phyloP scores from a whole-genome alignment of 1,140 invertebrate genomes.

The Capitella teleta region DNA sequence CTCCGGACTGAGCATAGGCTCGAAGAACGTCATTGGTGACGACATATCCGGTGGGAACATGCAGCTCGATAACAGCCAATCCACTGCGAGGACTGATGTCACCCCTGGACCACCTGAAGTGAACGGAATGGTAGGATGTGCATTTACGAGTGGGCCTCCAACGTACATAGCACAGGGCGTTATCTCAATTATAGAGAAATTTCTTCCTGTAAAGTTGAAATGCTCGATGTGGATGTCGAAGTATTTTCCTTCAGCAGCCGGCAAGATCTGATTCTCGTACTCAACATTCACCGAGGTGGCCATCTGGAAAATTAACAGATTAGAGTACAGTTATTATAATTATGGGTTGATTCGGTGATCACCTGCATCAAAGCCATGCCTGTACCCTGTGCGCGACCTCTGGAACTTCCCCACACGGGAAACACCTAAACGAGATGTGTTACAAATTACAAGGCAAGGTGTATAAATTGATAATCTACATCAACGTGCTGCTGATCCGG shows the following conservation, averaged over 20 bases:
- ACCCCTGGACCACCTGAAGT: slow-evolving; percentile 59
- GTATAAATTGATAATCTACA: neutral
- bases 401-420: neutral
- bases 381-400: neutral
- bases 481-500: slow-evolving; percentile 1
- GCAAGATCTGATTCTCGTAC: slow-evolving; percentile 52
- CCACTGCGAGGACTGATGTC: slow-evolving; percentile 74
- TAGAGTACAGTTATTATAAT: too few species aligned
- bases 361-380: neutral
- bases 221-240: slow-evolving; percentile 61
- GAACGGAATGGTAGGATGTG: neutral
- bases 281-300: slow-evolving; percentile 92
- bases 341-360: too few species aligned
- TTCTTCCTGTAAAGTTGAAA: slow-evolving; percentile 71
- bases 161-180: slow-evolving; percentile 29
- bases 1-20: slow-evolving; percentile 58
- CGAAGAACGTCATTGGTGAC: slow-evolving; percentile 82
- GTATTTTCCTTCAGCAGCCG: slow-evolving; percentile 31
- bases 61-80: slow-evolving; percentile 80
- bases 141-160: neutral
- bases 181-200: slow-evolving; percentile 75
- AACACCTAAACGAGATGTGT: neutral
- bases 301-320: slow-evolving; percentile 51
- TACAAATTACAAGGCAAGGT: neutral
- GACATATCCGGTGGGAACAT: slow-evolving; percentile 86